A percentile compares a stretch with the other conserved stretches of the same genome.
Conservation (phyloP, 2,888 invertebrate genomes). For the Tetragonula carbonaria region DNA sequence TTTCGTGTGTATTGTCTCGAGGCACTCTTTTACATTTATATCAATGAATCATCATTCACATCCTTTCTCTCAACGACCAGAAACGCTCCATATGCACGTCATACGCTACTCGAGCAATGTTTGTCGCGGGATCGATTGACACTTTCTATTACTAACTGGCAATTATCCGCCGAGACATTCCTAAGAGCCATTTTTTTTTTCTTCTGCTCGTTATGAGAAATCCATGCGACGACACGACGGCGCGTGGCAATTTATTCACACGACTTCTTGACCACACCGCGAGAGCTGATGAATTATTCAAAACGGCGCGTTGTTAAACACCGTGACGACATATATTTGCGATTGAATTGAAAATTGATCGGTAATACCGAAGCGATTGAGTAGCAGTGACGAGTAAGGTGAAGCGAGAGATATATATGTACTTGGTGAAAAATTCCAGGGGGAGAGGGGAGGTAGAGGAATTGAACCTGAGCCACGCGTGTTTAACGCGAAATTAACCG, state of each 20-base stretch:
- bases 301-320: neutral
- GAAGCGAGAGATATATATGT: neutral
- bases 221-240: neutral
- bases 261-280: neutral
- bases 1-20: conserved; percentile 12
- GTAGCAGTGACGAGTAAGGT: no score
- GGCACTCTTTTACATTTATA: conserved; percentile 46
- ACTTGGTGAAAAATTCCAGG: neutral
- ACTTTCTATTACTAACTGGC: neutral
- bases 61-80: neutral
- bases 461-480: neutral
- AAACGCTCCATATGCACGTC: neutral
- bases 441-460: no score
- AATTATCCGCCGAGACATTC: neutral
- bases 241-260: conserved; percentile 6
- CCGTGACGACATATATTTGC: neutral
- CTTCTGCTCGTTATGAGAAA: neutral
- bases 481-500: neutral
- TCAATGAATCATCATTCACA: conserved; percentile 44
- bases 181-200: neutral
- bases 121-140: neutral
- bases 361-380: no score
- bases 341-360: neutral
- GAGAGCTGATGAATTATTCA: neutral
- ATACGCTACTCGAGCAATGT: neutral